phyloP scores from a whole-genome alignment of 2,888 invertebrate species.

The Cinara cedri region DNA sequence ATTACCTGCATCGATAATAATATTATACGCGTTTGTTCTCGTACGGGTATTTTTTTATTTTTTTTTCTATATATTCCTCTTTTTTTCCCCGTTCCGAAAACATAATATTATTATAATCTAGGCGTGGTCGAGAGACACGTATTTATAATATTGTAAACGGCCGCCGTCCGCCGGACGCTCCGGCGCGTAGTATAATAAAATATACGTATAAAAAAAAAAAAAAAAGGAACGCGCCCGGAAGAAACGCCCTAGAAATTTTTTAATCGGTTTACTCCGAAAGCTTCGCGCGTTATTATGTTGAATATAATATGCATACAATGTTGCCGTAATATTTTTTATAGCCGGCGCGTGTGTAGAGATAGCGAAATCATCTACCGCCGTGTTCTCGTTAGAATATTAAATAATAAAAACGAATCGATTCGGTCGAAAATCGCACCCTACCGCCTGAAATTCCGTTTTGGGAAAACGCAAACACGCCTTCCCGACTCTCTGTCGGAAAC shows the following conservation, averaged over 20 bases:
- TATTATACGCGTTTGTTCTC: neutral
- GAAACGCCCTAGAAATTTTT: constrained; percentile 38
- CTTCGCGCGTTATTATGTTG: neutral
- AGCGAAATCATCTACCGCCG: too few relatives aligned
- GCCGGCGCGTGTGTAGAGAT: too few relatives aligned
- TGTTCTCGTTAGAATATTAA: too few relatives aligned
- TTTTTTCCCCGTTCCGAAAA: constrained; percentile 45
- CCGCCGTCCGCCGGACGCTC: constrained; percentile 13
- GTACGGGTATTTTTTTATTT: too few relatives aligned
- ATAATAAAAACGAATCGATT: too few relatives aligned
- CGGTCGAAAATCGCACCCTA: too few relatives aligned
- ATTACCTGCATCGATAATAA: neutral
- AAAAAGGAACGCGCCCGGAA: neutral
- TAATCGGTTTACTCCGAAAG: neutral
- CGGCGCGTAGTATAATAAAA: neutral
- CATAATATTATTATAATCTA: neutral
- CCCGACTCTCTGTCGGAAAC: too few relatives aligned
- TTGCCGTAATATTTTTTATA: too few relatives aligned
- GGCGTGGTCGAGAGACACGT: constrained; percentile 44
- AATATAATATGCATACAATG: neutral
- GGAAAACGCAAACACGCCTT: too few relatives aligned
- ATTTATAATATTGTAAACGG: constrained; percentile 29
- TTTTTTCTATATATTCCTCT: neutral
- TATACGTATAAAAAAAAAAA: too few relatives aligned
- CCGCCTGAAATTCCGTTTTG: too few relatives aligned